Base-by-base conservation (phyloP, 2,113 vertebrate species). In the Actinemys pallida region DNA sequence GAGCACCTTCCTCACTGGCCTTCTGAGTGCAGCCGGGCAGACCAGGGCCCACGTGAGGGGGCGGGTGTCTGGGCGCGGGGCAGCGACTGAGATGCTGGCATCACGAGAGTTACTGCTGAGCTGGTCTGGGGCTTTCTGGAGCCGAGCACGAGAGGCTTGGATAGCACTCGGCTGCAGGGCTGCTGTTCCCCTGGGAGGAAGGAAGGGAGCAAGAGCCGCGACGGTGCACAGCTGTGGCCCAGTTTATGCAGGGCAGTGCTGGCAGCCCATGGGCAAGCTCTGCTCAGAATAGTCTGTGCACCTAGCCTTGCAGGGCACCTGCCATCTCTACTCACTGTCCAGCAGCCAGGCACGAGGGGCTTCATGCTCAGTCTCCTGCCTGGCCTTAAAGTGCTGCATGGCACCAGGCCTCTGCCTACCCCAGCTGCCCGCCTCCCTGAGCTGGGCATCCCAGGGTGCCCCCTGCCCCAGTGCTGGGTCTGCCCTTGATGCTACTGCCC, bases 91-190 rank as follows among this genome's bases (percentile, higher is more conserved):
- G 88, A 75, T 47, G 0, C 35, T 87, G 54, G 9, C 54, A 65
- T 94, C 79, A 2, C 87, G 54, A 97, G 49, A n/a, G 22, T 96
- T 91, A 92, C 11, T 81, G 52, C 72, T 85, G 86, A 97, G 87
- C 84, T 87, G 89, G 82, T 9, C 1, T 12, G 24, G 80, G 76
- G 52, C 65, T 65, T 62, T 76, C 59, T 47, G 57, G 92, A 96
- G 93, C 86, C 6, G 31, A 94, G 92, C 4, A 3, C 53, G 29
- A 95, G 50, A 57, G 39, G 49, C 47, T 80, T 65, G 62, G 65
- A 22, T 76, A 54, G 56, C 47, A 8, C 47, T 69, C 29, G 88
- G 91, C 96, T 95, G 75, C 53, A 89, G 87, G 94, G 95, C 87
- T 1, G n/a, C 94, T 47, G 69, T 27, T 12, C 76, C 72, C 87